Evolutionary conservation across 2,888 invertebrate species (phyloP), one percentile per base, ranked within the genome.

Genomic region (Caenorhabditis angaria): DNA sequence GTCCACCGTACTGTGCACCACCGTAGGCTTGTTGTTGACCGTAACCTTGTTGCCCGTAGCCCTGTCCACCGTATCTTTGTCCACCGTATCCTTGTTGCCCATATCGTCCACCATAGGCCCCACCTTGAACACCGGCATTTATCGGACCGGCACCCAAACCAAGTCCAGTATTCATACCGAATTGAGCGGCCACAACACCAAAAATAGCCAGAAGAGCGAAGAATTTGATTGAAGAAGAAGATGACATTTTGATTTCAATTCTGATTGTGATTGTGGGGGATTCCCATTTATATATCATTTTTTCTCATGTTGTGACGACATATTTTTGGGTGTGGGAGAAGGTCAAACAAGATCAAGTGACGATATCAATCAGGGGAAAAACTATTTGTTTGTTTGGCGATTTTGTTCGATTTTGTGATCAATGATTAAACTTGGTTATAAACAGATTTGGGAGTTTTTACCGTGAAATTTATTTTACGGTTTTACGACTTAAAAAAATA

Each of bases 331-430:
- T 5, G 5, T 8, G 32, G 32, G 41, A 14, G 41, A 41, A 41
- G 41, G 50, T 20, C 50, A 24, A 50, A 24, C 50, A 22, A 41
- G 41, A 41, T 41, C 41, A 41, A 41, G 41, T 41, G 41, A 41
- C 18, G 41, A 12, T 2, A 3, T 12, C 10, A 18, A 41, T 12
- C 6, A 41, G 18, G 10, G 18, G 41, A 41, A 12, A 41, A 41
- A 41, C 10, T 18, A 41, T 18, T 18, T 18, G 18, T 18, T 18
- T 12, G 14, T 41, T 41, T 41, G 41, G 41, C 41, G 41, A 41
- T 14, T 41, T 6, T 3, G 18, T 14, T 5, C 5, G 32, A 32
- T 18, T 12, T 18, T 18, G 14, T 14, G 41, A 41, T 41, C 41
- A 41, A 41, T 14, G 41, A 41, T 41, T 41, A n/a, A n/a, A n/a